Evolutionary conservation across 2,113 vertebrate genomes (phyloP).

Genomic region (Nothoprocta perdicaria): DNA sequence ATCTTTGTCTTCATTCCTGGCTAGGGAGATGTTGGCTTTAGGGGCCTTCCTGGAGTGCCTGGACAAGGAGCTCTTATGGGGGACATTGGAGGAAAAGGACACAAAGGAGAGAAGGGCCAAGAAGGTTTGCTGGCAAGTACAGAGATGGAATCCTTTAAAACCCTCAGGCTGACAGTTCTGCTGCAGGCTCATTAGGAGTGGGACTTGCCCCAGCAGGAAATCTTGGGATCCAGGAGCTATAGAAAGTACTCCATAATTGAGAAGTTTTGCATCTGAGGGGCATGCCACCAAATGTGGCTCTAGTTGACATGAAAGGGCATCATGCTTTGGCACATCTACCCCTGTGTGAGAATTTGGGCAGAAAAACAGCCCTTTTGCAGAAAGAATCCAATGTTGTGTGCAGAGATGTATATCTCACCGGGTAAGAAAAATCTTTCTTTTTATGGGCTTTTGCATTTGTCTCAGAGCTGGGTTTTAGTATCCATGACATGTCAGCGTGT

Average conservation of each 20-base stretch:
- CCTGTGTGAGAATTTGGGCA: background rate
- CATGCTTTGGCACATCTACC: background rate
- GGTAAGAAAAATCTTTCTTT: background rate
- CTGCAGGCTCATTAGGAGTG: background rate
- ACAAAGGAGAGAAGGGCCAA: slow-evolving; percentile 84
- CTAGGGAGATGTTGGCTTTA: slow-evolving; percentile 81
- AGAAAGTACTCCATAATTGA: background rate
- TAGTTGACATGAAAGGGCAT: background rate
- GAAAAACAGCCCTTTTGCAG: background rate
- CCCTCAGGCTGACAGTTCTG: background rate
- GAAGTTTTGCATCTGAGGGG: accelerated
- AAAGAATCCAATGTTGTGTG: no score
- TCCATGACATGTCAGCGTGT: background rate
- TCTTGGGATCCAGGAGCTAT: background rate
- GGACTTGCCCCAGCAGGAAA: accelerated
- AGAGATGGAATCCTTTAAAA: background rate
- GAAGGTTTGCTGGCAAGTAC: slow-evolving; percentile 81
- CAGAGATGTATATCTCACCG: background rate
- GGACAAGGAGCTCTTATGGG: slow-evolving; percentile 80
- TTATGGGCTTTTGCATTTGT: background rate
- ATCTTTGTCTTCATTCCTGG: background rate
- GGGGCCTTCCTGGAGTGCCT: slow-evolving; percentile 77
- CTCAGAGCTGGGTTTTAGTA: background rate
- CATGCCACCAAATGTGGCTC: accelerated
- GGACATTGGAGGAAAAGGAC: slow-evolving; percentile 75